Evolutionary conservation across 2,113 vertebrate genomes (phyloP).

Genomic region (Stegostoma tigrinum): DNA sequence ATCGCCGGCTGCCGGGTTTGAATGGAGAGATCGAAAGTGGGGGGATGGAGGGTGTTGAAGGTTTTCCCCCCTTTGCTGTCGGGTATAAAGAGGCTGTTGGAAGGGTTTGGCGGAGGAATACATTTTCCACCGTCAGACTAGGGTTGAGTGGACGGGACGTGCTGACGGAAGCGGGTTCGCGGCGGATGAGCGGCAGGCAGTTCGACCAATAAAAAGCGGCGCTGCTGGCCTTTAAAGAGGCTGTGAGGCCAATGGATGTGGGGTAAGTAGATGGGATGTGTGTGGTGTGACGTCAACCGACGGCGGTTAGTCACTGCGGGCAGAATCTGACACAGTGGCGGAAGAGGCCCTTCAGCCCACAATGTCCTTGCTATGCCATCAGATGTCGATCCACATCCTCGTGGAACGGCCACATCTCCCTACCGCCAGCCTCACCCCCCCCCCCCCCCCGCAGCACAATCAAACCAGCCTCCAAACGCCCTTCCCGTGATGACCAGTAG

Average conservation of each 20-base stretch:
- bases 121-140: neutral
- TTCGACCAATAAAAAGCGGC: neutral
- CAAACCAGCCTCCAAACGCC: too few relatives aligned
- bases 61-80: too few relatives aligned
- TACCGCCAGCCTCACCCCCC: too few relatives aligned
- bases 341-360: too few relatives aligned
- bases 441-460: too few relatives aligned
- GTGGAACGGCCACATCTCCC: too few relatives aligned
- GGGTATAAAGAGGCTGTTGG: neutral
- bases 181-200: neutral
- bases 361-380: too few relatives aligned
- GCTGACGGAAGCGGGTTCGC: neutral
- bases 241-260: neutral
- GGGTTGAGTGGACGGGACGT: neutral
- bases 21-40: neutral
- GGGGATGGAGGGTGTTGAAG: neutral
- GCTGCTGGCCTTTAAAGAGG: neutral
- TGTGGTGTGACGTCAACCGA: neutral
- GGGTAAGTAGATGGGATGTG: too few relatives aligned
- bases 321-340: too few relatives aligned
- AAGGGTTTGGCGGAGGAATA: neutral
- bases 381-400: too few relatives aligned
- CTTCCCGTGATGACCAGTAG: neutral
- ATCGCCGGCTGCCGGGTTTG: neutral
- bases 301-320: neutral